Conservation (phyloP, 2,888 invertebrate species). For the Mesorhabditis belari region DNA sequence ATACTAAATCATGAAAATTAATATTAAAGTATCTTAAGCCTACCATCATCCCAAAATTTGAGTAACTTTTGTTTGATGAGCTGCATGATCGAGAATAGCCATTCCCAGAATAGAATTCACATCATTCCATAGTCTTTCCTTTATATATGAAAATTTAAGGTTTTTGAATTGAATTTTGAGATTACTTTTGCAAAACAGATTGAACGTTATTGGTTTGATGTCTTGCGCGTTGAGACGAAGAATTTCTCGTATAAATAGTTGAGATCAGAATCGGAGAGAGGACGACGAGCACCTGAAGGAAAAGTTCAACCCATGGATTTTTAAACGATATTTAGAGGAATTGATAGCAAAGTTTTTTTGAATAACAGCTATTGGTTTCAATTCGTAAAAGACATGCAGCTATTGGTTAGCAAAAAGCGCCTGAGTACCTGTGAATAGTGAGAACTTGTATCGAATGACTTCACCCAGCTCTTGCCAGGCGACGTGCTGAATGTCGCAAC, state of each 20-base stretch:
- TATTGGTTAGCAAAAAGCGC: too few species aligned
- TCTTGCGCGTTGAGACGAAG: conserved; percentile 60
- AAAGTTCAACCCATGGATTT: too few species aligned
- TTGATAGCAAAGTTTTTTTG: neutral
- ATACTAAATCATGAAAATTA: neutral
- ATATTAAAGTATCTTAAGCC: neutral
- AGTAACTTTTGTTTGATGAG: conserved; percentile 85
- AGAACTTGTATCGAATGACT: conserved; percentile 82
- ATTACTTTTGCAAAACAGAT: conserved; percentile 48
- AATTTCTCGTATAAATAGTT: conserved; percentile 86
- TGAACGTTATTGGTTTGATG: conserved; percentile 62
- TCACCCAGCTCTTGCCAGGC: conserved; percentile 76
- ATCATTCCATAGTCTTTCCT: conserved; percentile 50
- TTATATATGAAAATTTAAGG: neutral
- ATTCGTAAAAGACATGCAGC: neutral
- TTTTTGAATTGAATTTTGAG: neutral
- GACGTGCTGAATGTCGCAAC: conserved; percentile 61
- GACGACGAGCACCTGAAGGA: conserved; percentile 60
- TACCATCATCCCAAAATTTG: conserved; percentile 80
- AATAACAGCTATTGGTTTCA: neutral
- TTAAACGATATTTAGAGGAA: too few species aligned
- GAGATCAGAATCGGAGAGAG: conserved; percentile 78
- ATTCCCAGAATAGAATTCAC: conserved; percentile 93
- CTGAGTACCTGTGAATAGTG: conserved; percentile 1
- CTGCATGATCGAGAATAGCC: conserved; percentile 97